These are phyloP conservation scores for Pogonocichla stellata DNA, from an alignment of 2,113 vertebrate genomes.

Conservation along the genomic window DNA sequence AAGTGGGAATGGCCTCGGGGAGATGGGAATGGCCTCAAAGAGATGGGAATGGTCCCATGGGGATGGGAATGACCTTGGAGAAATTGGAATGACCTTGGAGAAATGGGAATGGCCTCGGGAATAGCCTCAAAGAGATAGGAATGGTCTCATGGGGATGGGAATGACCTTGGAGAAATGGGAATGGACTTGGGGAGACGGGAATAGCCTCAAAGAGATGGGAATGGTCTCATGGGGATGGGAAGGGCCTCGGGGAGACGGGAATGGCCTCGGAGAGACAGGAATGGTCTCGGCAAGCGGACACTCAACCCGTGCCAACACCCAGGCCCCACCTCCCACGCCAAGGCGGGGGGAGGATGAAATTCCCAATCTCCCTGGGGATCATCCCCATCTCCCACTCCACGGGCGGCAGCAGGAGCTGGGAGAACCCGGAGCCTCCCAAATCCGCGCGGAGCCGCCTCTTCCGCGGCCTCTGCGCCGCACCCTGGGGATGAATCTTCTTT, in stretches of 20 bases:
- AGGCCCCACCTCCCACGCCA: rapidly evolving
- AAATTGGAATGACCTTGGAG: rapidly evolving
- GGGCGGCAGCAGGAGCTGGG: not conserved
- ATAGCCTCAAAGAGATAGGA: rapidly evolving
- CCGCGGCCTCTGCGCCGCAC: not conserved
- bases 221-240: rapidly evolving
- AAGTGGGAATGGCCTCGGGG: rapidly evolving
- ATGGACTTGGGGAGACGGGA: rapidly evolving
- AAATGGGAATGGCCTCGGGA: not conserved
- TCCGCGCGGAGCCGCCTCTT: not conserved
- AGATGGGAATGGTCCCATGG: rapidly evolving
- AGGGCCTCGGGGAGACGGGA: not conserved
- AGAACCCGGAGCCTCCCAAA: not conserved
- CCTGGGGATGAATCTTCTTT: constrained; percentile 51
- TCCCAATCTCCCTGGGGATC: rapidly evolving
- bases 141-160: rapidly evolving
- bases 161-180: not conserved
- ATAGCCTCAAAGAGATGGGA: rapidly evolving
- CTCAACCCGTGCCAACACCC: rapidly evolving
- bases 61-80: rapidly evolving
- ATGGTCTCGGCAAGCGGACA: rapidly evolving
- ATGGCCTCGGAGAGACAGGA: not conserved
- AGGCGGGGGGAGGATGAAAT: not conserved
- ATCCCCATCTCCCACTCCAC: rapidly evolving
- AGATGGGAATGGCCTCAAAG: not conserved